phyloP scores from a whole-genome alignment of 1,140 invertebrate species.

The Brachionus sp. region DNA sequence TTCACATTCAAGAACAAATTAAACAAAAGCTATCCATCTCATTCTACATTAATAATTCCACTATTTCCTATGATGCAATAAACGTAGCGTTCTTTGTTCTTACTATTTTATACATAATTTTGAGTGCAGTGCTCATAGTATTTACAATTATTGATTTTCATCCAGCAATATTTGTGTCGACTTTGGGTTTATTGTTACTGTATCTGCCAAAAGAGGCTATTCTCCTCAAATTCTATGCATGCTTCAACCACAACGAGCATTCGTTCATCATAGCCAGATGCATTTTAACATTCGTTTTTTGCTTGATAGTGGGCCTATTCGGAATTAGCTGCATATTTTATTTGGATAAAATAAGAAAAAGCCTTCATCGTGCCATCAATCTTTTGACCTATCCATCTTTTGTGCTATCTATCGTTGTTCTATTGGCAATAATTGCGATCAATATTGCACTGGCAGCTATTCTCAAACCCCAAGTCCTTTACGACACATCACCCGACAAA shows the following conservation, averaged over 20 bases:
- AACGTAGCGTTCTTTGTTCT: conserved; percentile 9
- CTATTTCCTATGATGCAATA: conserved; percentile 10
- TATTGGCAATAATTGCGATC: neutral
- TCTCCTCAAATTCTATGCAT: conserved; percentile 17
- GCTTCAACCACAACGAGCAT: neutral
- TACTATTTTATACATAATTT: conserved; percentile 25
- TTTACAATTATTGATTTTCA: conserved; percentile 10
- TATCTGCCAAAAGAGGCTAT: neutral
- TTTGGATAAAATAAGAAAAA: neutral
- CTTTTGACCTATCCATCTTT: neutral
- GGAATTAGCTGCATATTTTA: neutral
- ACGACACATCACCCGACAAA: neutral
- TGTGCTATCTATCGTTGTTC: neutral
- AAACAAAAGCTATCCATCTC: neutral
- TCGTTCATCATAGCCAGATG: neutral
- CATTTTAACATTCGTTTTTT: conserved; percentile 34
- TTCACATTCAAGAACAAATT: neutral
- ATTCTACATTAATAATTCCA: neutral
- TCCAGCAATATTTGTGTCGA: neutral
- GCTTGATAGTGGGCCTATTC: neutral
- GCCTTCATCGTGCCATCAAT: neutral
- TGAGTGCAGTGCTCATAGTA: neutral
- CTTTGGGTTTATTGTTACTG: neutral
- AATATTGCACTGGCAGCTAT: neutral
- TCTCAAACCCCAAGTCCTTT: neutral